Percentiles rank a stretch among this genome's conserved stretches.
Conservation (phyloP, 2,797 vertebrate species). For the Cossypha polioptera region DNA sequence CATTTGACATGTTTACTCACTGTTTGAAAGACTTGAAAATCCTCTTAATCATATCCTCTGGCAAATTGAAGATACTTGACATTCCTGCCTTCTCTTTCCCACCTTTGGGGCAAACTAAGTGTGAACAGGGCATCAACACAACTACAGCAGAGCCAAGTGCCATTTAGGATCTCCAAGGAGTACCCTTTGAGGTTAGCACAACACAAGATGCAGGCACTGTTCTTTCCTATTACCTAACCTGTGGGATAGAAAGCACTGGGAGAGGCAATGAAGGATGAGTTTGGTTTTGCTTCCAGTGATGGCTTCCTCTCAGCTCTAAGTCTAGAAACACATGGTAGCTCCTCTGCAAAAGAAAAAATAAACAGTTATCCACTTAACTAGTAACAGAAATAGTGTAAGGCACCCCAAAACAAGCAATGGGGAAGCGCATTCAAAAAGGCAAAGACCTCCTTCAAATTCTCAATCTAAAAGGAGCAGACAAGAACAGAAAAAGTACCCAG, state of each 20-base stretch:
- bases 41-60: conserved; percentile 37
- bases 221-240: background rate
- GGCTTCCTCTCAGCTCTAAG: background rate
- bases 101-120: conserved; percentile 18
- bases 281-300: background rate
- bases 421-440: background rate
- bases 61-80: conserved; percentile 9
- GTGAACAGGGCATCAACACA: conserved; percentile 17
- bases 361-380: background rate
- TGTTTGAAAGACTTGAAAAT: conserved; percentile 40
- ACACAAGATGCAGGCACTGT: background rate
- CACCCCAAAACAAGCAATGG: background rate
- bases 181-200: background rate
- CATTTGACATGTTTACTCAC: background rate
- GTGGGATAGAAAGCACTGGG: background rate
- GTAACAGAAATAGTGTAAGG: background rate
- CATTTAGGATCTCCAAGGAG: background rate
- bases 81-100: conserved; percentile 22
- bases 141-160: background rate
- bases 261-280: background rate
- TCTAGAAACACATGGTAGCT: background rate
- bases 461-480: background rate
- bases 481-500: background rate
- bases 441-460: background rate
- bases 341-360: background rate